phyloP scores from a whole-genome alignment of 2,113 vertebrate species.

The Neolamprologus longior region DNA sequence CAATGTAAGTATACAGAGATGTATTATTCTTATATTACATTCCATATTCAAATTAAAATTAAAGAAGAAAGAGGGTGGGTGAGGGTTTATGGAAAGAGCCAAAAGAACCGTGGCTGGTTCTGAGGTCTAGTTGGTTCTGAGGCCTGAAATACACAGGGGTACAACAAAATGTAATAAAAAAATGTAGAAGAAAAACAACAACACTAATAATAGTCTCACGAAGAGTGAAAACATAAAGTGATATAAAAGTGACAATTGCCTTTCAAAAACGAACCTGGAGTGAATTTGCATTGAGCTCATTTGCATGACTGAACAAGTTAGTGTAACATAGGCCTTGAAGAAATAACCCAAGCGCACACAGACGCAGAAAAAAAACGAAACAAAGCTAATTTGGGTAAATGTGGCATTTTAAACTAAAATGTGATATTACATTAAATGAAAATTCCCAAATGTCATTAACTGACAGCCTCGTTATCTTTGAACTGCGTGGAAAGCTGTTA shows the following conservation, averaged over 20 bases:
- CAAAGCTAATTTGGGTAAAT: conserved; percentile 42
- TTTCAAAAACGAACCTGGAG: conserved; percentile 38
- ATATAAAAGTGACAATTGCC: conserved; percentile 59
- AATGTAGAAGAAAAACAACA: neutral
- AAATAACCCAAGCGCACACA: conserved; percentile 33
- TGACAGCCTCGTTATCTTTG: conserved; percentile 82
- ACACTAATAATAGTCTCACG: conserved; percentile 19
- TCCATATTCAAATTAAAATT: conserved; percentile 81
- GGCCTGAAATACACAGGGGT: conserved; percentile 80
- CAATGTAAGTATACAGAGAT: conserved; percentile 89
- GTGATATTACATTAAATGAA: conserved; percentile 36
- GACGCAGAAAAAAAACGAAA: neutral
- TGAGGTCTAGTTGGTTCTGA: conserved; percentile 82
- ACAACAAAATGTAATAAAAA: neutral
- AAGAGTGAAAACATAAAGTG: conserved; percentile 46
- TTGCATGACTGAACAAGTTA: conserved; percentile 58
- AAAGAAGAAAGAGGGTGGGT: conserved; percentile 56
- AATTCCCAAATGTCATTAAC: conserved; percentile 27
- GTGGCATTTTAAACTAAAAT: conserved; percentile 29
- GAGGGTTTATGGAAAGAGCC: conserved; percentile 69
- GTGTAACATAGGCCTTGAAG: conserved; percentile 45
- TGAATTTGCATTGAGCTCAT: conserved; percentile 56
- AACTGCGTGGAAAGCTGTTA: conserved; percentile 85
- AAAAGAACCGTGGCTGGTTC: conserved; percentile 78
- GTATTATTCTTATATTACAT: conserved; percentile 80